Evolutionary conservation across 2,113 vertebrate genomes (phyloP), one percentile per base, ranked within the genome.

Genomic region (Thinocorus orbignyianus): DNA sequence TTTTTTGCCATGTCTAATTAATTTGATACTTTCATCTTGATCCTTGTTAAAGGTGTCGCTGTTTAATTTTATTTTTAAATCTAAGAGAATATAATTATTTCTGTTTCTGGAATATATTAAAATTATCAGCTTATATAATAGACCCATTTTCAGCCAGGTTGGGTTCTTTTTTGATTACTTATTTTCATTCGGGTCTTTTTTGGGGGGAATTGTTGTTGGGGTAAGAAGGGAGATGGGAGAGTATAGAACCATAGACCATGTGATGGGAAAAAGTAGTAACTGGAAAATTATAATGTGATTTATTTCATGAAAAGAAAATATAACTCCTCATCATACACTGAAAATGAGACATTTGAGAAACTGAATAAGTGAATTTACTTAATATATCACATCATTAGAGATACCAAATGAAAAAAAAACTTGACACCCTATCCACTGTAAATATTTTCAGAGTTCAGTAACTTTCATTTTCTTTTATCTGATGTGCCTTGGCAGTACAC

Each of bases 281-380:
- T 41, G 35, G 39, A 73, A 76, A 90, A 81, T 48, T 73, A 80
- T 24, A 30, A 5, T 58, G 30, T 76, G 51, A 87, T 82, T 78
- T 90, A 83, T 83, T 78, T 90, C 1, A 64, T 48, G 5, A 79
- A 82, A 92, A 58, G 8, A 80, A 91, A 88, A 68, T 37, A n/a
- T 35, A 88, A 73, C 15, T 84, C 37, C 18, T 65, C 33, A 66
- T 41, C 2, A 0, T 86, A 54, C n/a, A 55, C 12, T 78, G 44
- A 91, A 84, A 90, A 79, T 54, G 10, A 79, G 61, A 82, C n/a
- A 90, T 74, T 65, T 83, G 35, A 93, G 49, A 41, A 18, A 90
- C 8, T 55, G 39, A 84, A 86, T 13, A 66, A 77, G 31, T 74
- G n/a, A 60, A 90, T 90, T 90, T 85, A 6, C 46, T 69, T 81